Percentiles rank a stretch among this genome's conserved stretches.
Evolutionary conservation across 2,888 invertebrate species (phyloP).

Genomic region (Torymus aiolomorphi): DNA sequence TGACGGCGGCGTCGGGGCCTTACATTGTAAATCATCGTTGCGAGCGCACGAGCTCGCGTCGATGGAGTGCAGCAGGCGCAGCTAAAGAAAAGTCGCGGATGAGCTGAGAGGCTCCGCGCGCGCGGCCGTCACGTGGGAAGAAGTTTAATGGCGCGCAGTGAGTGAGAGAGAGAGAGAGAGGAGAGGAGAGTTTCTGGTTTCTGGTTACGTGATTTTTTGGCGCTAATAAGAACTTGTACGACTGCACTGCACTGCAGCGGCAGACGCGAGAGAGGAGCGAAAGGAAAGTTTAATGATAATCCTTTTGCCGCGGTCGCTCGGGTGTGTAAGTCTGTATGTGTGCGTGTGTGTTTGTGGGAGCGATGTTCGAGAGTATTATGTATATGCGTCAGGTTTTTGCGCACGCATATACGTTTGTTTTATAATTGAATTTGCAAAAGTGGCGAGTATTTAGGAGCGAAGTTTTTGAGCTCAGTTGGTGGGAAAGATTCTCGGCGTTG

Average conservation of each 20-base stretch:
- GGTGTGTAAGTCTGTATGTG: background rate
- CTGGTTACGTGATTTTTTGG: constrained; percentile 57
- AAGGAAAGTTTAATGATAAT: constrained; percentile 54
- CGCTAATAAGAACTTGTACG: constrained; percentile 49
- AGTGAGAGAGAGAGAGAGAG: constrained; percentile 30
- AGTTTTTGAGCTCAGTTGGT: too few species aligned
- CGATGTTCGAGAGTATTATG: too few species aligned
- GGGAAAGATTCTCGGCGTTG: too few species aligned
- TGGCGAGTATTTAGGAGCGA: background rate
- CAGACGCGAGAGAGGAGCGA: constrained; percentile 28
- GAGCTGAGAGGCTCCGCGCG: constrained; percentile 2
- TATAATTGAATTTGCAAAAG: constrained; percentile 18
- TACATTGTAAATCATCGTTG: constrained; percentile 50
- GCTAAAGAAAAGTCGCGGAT: constrained; percentile 50
- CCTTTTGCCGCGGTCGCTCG: constrained; percentile 9
- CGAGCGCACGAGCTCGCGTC: constrained; percentile 24
- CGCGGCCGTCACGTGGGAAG: constrained; percentile 52
- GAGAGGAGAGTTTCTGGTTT: constrained; percentile 44
- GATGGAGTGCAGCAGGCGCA: constrained; percentile 5
- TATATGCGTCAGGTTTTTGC: too few species aligned
- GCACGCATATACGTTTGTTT: background rate
- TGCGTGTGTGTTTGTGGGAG: too few species aligned
- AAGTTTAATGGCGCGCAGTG: constrained; percentile 50
- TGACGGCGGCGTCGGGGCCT: constrained; percentile 27
- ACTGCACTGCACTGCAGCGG: constrained; percentile 14